phyloP scores from a whole-genome alignment of 2,797 vertebrate genomes.

The Amniataba percoides region DNA sequence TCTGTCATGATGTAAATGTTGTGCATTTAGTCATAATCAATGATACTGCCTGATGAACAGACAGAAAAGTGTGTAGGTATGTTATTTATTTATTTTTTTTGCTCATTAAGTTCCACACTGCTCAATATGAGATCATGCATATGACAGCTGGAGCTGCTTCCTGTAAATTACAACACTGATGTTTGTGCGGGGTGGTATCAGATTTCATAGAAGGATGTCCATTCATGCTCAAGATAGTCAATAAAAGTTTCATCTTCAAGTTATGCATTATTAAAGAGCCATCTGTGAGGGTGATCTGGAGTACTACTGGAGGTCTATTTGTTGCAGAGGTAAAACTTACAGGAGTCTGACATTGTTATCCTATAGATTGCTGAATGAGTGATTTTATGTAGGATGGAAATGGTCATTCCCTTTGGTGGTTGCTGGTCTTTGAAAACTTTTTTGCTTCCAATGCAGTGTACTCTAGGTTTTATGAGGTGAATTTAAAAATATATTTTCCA shows the following conservation, averaged over 20 bases:
- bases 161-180: neutral
- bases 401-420: neutral
- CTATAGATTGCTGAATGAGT: neutral
- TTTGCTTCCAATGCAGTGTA: no score
- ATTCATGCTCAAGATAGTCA: neutral
- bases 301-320: neutral
- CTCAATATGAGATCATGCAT: neutral
- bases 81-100: no score
- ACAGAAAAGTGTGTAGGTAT: no score
- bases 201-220: neutral
- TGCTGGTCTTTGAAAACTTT: neutral
- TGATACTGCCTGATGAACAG: no score
- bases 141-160: neutral
- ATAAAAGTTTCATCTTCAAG: neutral
- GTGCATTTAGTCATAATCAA: no score
- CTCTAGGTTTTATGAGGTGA: no score
- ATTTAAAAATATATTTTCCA: no score
- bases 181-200: no score
- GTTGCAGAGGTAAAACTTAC: neutral
- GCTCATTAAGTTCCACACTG: no score
- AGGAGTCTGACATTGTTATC: neutral
- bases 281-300: neutral
- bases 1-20: no score
- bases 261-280: neutral
- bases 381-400: neutral